Conservation (phyloP, 2,888 invertebrate species). For the Dryomyza anilis region DNA sequence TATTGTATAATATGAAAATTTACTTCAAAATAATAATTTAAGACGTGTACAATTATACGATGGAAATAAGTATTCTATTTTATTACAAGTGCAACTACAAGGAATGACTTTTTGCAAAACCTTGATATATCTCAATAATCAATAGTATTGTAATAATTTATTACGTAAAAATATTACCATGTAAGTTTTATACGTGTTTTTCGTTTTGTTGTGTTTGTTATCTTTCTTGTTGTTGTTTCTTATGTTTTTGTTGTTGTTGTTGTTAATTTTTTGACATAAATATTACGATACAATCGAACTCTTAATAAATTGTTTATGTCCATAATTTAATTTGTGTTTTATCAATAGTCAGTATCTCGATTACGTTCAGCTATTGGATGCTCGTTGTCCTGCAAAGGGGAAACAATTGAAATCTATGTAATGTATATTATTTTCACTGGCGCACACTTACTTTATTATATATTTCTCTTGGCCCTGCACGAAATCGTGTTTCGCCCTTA, state of each 20-base stretch:
- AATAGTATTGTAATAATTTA: constrained; percentile 52
- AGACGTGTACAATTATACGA: constrained; percentile 50
- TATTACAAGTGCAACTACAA: constrained; percentile 55
- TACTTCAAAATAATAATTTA: constrained; percentile 52
- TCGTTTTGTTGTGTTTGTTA: no score
- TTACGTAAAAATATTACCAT: constrained; percentile 53
- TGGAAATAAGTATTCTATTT: constrained; percentile 47
- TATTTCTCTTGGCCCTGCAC: constrained; percentile 47
- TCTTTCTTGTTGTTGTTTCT: no score
- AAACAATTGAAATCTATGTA: background rate
- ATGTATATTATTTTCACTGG: background rate
- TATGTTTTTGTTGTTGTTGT: no score
- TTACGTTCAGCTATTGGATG: constrained; percentile 42
- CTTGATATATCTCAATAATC: constrained; percentile 49
- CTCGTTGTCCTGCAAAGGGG: constrained; percentile 47
- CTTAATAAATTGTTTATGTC: constrained; percentile 36
- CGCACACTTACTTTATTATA: constrained; percentile 52
- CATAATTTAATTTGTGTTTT: constrained; percentile 20
- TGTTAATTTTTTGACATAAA: constrained; percentile 35
- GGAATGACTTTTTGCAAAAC: constrained; percentile 54
- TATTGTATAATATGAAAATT: constrained; percentile 47
- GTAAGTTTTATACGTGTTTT: constrained; percentile 30
- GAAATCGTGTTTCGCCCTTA: constrained; percentile 47
- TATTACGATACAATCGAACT: constrained; percentile 38
- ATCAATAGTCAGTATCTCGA: constrained; percentile 51